A percentile compares a stretch with the other conserved stretches of the same genome.
These are phyloP conservation scores for Lethrus apterus DNA, from an alignment of 1,140 invertebrate genomes.

Conservation along the genomic window DNA sequence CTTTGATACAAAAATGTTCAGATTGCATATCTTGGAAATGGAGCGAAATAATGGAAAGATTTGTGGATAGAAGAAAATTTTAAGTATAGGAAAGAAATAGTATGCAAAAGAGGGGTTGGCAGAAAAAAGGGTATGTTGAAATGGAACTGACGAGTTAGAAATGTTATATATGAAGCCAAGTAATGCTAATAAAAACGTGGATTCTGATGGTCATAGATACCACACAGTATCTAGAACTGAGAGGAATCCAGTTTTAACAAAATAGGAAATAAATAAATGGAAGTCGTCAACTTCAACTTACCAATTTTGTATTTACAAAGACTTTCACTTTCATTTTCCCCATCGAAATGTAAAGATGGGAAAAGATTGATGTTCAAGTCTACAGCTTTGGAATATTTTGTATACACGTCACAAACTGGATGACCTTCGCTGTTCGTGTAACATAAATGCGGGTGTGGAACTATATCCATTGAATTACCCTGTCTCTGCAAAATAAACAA, in stretches of 20 bases:
- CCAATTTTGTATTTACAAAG: slow-evolving; percentile 37
- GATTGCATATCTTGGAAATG: no score
- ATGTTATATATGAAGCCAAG: no score
- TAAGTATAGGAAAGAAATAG: slow-evolving; percentile 32
- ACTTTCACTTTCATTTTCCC: slow-evolving; percentile 41
- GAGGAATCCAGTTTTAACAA: no score
- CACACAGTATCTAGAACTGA: no score
- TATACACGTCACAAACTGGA: slow-evolving; percentile 54
- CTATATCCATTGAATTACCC: slow-evolving; percentile 3
- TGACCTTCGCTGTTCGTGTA: slow-evolving; percentile 44
- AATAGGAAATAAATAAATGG: not conserved
- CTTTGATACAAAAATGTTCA: no score
- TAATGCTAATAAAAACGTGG: no score
- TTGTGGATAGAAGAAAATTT: slow-evolving; percentile 35
- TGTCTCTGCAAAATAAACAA: not conserved
- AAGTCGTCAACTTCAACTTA: slow-evolving; percentile 15
- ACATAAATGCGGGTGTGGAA: slow-evolving; percentile 54
- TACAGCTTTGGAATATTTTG: slow-evolving; percentile 47
- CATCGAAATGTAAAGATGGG: slow-evolving; percentile 38
- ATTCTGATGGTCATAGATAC: no score
- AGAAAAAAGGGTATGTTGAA: no score
- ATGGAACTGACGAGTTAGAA: not conserved
- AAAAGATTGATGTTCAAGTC: slow-evolving; percentile 47
- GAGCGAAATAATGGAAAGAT: no score
- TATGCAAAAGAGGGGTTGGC: not conserved